Evolutionary conservation across 2,113 vertebrate species (phyloP).

Genomic region (Machaerirhynchus nigripectus): DNA sequence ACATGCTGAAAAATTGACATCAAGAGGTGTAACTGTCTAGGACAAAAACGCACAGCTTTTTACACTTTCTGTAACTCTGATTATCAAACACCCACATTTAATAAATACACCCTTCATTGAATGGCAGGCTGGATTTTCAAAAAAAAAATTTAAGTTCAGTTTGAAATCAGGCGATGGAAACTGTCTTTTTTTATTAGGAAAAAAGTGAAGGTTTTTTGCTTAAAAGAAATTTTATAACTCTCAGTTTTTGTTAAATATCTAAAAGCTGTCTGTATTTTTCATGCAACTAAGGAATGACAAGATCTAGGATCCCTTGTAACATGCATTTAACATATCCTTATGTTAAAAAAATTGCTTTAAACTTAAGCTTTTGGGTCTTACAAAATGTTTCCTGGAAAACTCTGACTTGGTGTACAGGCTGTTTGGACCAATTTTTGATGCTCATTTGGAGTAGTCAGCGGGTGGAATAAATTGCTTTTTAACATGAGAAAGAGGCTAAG

Average conservation of each 20-base stretch:
- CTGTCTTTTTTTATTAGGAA: neutral
- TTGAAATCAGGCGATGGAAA: conserved; percentile 4
- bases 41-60: conserved; percentile 32
- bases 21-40: neutral
- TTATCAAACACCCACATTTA: neutral
- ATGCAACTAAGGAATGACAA: neutral
- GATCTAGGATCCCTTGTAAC: neutral
- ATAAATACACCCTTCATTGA: conserved; percentile 7
- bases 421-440: neutral
- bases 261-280: neutral
- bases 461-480: neutral
- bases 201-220: neutral
- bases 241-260: neutral
- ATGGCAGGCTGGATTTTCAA: neutral
- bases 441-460: neutral
- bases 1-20: neutral
- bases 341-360: neutral
- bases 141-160: neutral
- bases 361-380: neutral
- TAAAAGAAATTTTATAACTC: neutral
- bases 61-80: conserved; percentile 15
- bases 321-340: neutral
- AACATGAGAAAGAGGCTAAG: neutral
- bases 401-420: neutral
- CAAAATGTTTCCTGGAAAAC: neutral